Evolutionary conservation across 2,113 vertebrate species (phyloP).

Genomic region (Halcyon senegalensis): DNA sequence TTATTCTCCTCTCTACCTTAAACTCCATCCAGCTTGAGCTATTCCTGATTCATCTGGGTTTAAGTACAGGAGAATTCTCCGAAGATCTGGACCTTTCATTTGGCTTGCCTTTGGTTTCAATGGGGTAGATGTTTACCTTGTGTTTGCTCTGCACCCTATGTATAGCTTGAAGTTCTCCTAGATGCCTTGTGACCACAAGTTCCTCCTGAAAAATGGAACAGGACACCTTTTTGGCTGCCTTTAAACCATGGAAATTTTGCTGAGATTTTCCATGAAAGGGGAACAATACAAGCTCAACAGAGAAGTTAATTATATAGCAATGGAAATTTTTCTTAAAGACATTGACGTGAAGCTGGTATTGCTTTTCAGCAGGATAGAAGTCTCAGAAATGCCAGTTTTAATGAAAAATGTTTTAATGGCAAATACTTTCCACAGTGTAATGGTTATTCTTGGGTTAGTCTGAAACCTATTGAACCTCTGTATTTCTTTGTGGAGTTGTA

Average conservation of each 20-base stretch:
- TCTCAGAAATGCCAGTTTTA: constrained; percentile 49
- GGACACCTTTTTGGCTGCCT: constrained; percentile 29
- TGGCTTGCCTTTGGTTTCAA: neutral
- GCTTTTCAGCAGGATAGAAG: constrained; percentile 42
- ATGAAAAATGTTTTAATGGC: constrained; percentile 51
- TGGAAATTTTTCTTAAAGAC: constrained; percentile 45
- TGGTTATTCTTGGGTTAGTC: constrained; percentile 59
- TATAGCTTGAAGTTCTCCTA: neutral
- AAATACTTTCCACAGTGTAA: constrained; percentile 54
- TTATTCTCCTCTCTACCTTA: neutral
- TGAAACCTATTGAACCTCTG: constrained; percentile 21
- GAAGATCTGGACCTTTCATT: neutral
- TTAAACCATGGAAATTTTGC: neutral
- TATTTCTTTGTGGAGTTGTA: constrained; percentile 6
- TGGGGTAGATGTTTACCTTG: neutral
- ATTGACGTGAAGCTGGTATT: constrained; percentile 38
- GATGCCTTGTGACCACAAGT: neutral
- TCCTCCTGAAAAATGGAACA: constrained; percentile 6
- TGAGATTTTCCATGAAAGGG: neutral
- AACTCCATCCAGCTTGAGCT: neutral
- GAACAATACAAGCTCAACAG: constrained; percentile 38
- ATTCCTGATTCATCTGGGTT: neutral
- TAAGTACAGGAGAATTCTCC: neutral
- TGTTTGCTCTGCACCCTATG: neutral
- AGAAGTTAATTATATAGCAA: constrained; percentile 44